Percentiles rank a stretch among this genome's conserved stretches.
These are phyloP conservation scores for Aphrophora alni DNA, from an alignment of 2,888 invertebrate genomes.

Conservation along the genomic window DNA sequence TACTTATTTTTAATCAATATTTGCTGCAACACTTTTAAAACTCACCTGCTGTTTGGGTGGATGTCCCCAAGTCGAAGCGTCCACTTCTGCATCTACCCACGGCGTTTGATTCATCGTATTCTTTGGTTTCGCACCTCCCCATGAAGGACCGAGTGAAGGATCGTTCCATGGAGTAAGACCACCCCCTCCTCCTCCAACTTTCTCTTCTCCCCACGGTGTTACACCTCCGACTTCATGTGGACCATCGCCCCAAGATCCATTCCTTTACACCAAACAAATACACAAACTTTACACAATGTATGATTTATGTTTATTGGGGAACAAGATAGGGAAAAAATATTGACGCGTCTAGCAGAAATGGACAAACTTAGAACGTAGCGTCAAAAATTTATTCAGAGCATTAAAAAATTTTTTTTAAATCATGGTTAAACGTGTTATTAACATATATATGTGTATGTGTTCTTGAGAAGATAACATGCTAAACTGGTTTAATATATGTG, in stretches of 20 bases:
- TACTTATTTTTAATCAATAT: no score
- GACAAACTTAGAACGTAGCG: no score
- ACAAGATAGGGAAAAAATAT: conserved; percentile 16
- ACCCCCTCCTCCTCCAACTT: conserved; percentile 51
- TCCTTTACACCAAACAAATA: conserved; percentile 44
- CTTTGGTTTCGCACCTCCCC: conserved; percentile 64
- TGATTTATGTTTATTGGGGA: no score
- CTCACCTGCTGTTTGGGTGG: conserved; percentile 62
- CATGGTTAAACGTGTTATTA: no score
- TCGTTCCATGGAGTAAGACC: conserved; percentile 59
- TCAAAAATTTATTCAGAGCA: no score
- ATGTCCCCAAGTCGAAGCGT: conserved; percentile 69
- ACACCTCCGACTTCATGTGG: conserved; percentile 54
- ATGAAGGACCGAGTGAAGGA: conserved; percentile 47
- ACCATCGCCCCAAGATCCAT: conserved; percentile 54
- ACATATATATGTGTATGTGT: no score
- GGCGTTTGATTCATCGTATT: conserved; percentile 60
- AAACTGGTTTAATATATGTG: no score
- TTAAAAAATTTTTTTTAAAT: no score
- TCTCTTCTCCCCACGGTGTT: conserved; percentile 54
- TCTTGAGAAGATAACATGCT: no score
- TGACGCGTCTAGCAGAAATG: neutral
- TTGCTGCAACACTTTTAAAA: neutral
- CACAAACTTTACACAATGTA: conserved; percentile 25
- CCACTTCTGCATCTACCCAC: conserved; percentile 59